Conservation (phyloP, 2,888 invertebrate species). For the Seira musarum region DNA sequence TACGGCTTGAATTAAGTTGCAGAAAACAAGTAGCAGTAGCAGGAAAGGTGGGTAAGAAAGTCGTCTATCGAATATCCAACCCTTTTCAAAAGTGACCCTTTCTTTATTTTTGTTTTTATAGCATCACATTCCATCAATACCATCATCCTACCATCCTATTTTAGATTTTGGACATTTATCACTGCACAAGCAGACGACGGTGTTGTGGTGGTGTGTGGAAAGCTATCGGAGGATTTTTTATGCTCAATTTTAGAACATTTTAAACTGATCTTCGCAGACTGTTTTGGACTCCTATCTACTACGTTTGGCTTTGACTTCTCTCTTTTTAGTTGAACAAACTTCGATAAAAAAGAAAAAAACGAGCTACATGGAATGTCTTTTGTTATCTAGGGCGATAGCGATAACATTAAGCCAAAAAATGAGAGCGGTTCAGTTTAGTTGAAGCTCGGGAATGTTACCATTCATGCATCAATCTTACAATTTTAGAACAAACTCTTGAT, state of each 20-base stretch:
- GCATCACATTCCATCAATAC: neutral
- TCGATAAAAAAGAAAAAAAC: constrained; percentile 51
- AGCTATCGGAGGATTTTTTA: neutral
- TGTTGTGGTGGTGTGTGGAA: too few relatives aligned
- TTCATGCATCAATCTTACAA: neutral
- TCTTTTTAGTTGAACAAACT: neutral
- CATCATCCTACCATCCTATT: constrained; percentile 5
- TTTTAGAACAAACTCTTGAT: constrained; percentile 36
- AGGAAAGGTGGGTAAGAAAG: too few relatives aligned
- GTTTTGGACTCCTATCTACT: too few relatives aligned
- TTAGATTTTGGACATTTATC: neutral
- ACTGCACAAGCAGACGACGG: neutral
- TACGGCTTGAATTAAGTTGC: neutral
- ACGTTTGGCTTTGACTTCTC: neutral
- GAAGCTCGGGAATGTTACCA: neutral
- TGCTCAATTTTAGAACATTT: neutral
- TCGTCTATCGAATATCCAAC: neutral
- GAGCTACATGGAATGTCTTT: constrained; percentile 59
- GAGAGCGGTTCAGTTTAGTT: neutral
- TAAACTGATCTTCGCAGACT: constrained; percentile 13
- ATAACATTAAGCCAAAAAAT: constrained; percentile 19
- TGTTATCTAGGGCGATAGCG: constrained; percentile 38
- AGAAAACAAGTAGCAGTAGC: neutral
- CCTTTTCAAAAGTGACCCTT: neutral
- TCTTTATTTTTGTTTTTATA: too few relatives aligned